Base-by-base conservation (phyloP, 2,113 vertebrate genomes). In the Macaca nemestrina region DNA sequence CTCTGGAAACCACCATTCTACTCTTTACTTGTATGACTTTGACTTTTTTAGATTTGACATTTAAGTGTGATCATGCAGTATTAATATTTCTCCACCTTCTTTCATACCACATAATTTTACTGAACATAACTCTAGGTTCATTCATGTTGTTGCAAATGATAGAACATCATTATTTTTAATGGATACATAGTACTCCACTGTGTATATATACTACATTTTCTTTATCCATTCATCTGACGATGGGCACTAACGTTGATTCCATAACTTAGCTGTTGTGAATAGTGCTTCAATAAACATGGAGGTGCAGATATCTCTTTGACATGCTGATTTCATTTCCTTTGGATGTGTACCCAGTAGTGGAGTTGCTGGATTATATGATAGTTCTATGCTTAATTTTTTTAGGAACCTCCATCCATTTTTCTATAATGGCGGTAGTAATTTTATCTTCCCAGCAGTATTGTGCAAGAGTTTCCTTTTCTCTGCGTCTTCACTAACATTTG, bases 401-500 rank as follows among this genome's bases (percentile, higher is more conserved):
- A n/a, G 20, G 50, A 52, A n/a, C 4, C 32, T 55, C 50, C 10
- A 35, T 23, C 6, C 1, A 12, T 11, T 7, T 12, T 13, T 55
- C 50, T 11, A n/a, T 20, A 23, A 13, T 23, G 76, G 78, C 32
- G 1, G 30, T 1, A 1, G 6, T 35, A 35, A 12, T 20, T 64
- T 67, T 20, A 10, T 30, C 12, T 22, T n/a, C 27, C 43, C 61
- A 43, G 10, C 11, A 14, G 8, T 7, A 6, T 64, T 5, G 32
- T 0, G 1, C 27, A 8, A 35, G 18, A 2, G 0, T n/a, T 50
- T 12, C 8, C 61, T 10, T 48, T 20, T 32, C n/a, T 13, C n/a
- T 25, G 20, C 50, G 14, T 6, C 32, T 50, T 52, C 11, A 6
- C 2, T 35, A 12, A n/a, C 30, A 20, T 55, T 14, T 57, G 23